Base-by-base conservation (phyloP, 2,888 invertebrate genomes). In the Mesorhabditis spiculigera region DNA sequence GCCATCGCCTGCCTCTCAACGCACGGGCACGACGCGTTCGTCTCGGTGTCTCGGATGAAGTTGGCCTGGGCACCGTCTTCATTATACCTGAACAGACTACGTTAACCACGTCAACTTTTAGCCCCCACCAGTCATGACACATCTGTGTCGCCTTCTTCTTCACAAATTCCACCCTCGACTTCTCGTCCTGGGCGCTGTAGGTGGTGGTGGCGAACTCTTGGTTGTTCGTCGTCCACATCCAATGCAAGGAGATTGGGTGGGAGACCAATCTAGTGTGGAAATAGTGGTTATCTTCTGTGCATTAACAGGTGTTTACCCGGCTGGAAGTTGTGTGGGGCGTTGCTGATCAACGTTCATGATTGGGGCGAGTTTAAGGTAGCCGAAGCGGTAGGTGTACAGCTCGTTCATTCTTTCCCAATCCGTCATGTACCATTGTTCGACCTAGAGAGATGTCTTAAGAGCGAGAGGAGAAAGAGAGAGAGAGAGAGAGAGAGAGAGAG, bases 1-100 rank as follows among this genome's bases (percentile, higher is more conserved):
- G 91, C 89, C 4, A 93, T 86, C 0, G 96, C 96, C 86, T 97
- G 96, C 76, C 93, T 90, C 76, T 95, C 86, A 0, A 91, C 93
- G 86, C 97, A 97, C 0, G 97, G 97, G 71, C 85, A 85, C 4
- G 83, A 82, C 4, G 84, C 80, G 71, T 85, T 85, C 4, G 82
- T 86, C 73, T 85, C 85, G 13, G 79, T 81, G 68, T 85, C 84
- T 6, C 80, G 78, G 61, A 85, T 82, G 75, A 85, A 86, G 69
- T 85, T 85, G 77, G 78, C 82, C 71, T 80, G 80, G 5, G 80
- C 81, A 5, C 84, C 83, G 66, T 84, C 82, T 64, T 79, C 78
- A 62, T 82, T 73, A 74, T 75, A 78, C 77, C 77, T 73, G 1
- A 28, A 50, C 42, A 66, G 42, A 10, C 13, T 8, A 50, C 8